Conservation (phyloP, 2,888 invertebrate genomes). For the Plebejus argus region DNA sequence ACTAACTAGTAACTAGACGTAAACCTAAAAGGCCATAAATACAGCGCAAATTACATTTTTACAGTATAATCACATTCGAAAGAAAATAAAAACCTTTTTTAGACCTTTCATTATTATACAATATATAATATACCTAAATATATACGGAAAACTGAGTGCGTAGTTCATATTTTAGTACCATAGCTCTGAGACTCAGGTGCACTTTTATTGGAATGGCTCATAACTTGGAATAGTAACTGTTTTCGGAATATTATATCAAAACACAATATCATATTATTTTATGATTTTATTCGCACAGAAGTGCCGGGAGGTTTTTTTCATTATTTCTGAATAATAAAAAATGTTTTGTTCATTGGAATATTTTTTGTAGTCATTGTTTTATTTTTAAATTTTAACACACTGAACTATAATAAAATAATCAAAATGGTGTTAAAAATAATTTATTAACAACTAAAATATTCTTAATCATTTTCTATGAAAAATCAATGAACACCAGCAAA, state of each 20-base stretch:
- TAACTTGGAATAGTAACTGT: conserved; percentile 14
- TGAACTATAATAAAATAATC: no score
- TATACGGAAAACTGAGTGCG: not conserved
- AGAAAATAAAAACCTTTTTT: no score
- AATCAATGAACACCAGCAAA: no score
- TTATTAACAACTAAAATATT: no score
- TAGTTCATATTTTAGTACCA: not conserved
- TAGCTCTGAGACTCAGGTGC: not conserved
- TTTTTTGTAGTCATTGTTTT: no score
- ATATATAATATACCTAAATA: not conserved
- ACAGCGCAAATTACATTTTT: no score
- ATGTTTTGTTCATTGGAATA: no score
- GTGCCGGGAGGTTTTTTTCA: not conserved
- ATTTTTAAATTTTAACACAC: no score
- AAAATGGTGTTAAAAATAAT: no score
- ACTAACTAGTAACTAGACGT: no score
- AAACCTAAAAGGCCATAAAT: no score
- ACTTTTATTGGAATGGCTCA: conserved; percentile 4
- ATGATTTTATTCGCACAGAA: not conserved
- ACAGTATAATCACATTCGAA: no score
- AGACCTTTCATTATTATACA: not conserved
- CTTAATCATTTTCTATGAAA: not conserved
- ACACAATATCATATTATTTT: not conserved
- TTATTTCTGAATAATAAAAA: not conserved
- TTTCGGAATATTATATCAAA: not conserved